Evolutionary conservation across 2,797 vertebrate species (phyloP), one percentile per base, ranked within the genome.

Genomic region (Dermochelys coriacea): DNA sequence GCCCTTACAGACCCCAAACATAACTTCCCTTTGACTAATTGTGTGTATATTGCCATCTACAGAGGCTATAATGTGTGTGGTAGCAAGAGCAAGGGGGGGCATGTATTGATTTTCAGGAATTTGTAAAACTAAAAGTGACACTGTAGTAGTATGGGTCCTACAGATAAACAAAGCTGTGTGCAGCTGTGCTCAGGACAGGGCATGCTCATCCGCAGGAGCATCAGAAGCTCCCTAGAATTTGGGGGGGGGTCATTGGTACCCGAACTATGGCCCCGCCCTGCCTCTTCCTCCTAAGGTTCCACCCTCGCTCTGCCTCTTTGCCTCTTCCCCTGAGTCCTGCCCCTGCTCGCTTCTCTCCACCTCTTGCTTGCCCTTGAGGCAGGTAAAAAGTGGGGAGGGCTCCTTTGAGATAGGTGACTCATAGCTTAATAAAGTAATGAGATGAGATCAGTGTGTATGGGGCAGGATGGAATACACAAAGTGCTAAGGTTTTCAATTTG

Each of bases 1-100:
- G 45, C 74, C 41, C 27, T 31, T 77, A 29, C 45, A 77, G 45
- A 49, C 74, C 31, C 16, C 45, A 71, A 21, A 21, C 3, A 3
- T 85, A 64, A 23, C 34, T 91, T 85, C 52, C 27, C 14, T 92
- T 75, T 45, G 18, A 80, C 74, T 57, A 75, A 41, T 18, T 91
- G 12, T 34, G 6, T 45, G 55, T 6, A 3, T 78, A 85, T 84
- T 52, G n/a, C 25, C 80, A 54, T 59, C 11, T 0, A 34, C 2
- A 12, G 1, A n/a, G 4, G 23, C 7, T 91, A 37, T 21, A 10
- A 2, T 29, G 29, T 37, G 37, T 79, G 54, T 61, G 45, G 27
- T 77, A 31, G 41, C 41, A 89, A 88, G 54, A 91, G n/a, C 34
- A 85, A 51, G 51, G 50, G 49, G 49, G 52, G 50, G 34, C 64